phyloP scores from a whole-genome alignment of 2,113 vertebrate species.

The Bungarus multicinctus region DNA sequence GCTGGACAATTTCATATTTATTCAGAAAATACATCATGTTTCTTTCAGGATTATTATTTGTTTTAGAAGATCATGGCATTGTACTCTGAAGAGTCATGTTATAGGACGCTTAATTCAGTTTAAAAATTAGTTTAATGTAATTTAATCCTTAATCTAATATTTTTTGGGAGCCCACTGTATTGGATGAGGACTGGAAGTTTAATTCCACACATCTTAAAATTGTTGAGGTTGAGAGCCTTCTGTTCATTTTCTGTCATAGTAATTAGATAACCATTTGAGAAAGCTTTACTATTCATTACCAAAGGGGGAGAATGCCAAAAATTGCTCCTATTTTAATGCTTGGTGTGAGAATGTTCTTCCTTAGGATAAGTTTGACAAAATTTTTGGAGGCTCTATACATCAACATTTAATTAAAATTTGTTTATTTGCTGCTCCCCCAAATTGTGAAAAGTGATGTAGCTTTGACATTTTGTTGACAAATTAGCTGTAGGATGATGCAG shows the following conservation, averaged over 20 bases:
- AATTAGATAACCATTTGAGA: not conserved
- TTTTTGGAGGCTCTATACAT: not conserved
- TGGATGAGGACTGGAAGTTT: not conserved
- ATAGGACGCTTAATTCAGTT: not conserved
- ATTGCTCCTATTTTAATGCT: not conserved
- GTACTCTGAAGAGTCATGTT: not conserved
- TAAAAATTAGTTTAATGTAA: not conserved
- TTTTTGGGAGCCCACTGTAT: not conserved
- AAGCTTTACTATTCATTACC: not conserved
- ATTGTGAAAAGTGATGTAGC: not conserved
- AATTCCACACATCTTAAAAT: not conserved
- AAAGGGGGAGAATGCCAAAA: not conserved
- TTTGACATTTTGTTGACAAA: not conserved
- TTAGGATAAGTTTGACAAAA: not conserved
- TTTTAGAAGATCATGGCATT: not conserved
- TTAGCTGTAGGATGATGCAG: not conserved
- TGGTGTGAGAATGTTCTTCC: not conserved
- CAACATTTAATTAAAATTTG: not conserved
- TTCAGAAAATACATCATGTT: not conserved
- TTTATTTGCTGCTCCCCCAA: not conserved
- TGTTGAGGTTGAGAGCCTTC: not conserved
- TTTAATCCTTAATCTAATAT: not conserved
- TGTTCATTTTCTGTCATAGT: not conserved
- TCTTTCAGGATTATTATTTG: not conserved
- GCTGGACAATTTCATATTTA: not conserved